These are phyloP conservation scores for Gymnodraco acuticeps DNA, from an alignment of 2,797 vertebrate genomes.

Conservation along the genomic window DNA sequence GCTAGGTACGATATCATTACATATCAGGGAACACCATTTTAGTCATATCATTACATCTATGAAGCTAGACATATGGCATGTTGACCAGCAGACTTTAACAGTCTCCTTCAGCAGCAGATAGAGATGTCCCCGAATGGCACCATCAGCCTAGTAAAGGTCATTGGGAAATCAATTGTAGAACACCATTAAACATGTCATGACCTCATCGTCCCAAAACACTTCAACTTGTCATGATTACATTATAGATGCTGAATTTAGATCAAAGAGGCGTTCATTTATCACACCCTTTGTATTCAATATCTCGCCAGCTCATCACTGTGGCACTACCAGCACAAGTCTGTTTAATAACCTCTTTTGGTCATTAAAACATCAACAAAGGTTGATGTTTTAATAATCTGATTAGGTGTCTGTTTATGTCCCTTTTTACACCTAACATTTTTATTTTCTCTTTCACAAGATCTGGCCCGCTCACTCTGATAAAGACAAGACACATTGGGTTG, in stretches of 20 bases:
- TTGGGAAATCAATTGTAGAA: not conserved
- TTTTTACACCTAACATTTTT: not conserved
- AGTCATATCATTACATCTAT: constrained; percentile 3
- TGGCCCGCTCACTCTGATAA: not conserved
- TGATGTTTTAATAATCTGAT: not conserved
- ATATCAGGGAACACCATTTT: constrained; percentile 15
- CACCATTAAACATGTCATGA: constrained; percentile 36
- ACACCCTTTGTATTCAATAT: constrained; percentile 16
- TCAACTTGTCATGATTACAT: constrained; percentile 55
- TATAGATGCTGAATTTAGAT: constrained; percentile 55
- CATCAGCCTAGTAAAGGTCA: constrained; percentile 23
- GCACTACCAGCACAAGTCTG: not conserved
- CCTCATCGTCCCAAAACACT: constrained; percentile 31
- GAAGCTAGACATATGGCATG: not conserved
- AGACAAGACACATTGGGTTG: not conserved
- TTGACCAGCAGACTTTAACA: constrained; percentile 3
- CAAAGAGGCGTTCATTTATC: constrained; percentile 39
- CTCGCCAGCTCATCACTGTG: constrained; percentile 13
- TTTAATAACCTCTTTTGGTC: not conserved
- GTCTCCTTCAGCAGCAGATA: not conserved
- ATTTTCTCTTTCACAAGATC: constrained; percentile 13
- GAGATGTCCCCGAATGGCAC: constrained; percentile 8
- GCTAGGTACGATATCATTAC: constrained; percentile 17
- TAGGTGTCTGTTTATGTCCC: not conserved
- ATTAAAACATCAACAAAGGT: too few relatives aligned